These are phyloP conservation scores for Oreonectes daqikongensis DNA, from an alignment of 2,797 vertebrate species.

Conservation along the genomic window DNA sequence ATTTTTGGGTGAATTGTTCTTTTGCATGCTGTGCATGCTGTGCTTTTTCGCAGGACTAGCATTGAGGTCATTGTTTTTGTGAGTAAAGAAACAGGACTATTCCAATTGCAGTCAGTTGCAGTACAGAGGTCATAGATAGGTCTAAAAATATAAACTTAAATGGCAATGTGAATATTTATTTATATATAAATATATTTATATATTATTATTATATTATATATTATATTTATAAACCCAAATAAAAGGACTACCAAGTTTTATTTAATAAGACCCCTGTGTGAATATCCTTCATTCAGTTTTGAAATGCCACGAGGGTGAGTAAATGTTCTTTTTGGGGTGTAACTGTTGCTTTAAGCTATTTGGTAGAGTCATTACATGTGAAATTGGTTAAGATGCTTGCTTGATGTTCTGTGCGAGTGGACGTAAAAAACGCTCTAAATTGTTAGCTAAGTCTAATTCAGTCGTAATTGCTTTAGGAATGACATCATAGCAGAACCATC, in stretches of 20 bases:
- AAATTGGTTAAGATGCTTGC: conserved; percentile 1
- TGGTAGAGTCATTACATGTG: background rate
- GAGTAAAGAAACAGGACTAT: too few species aligned
- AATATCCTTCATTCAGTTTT: background rate
- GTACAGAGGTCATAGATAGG: conserved; percentile 40
- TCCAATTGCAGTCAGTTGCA: too few species aligned
- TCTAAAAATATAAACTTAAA: conserved; percentile 38
- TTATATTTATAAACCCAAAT: too few species aligned
- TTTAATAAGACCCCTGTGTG: too few species aligned
- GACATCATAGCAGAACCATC: background rate
- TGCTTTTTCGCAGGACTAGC: conserved; percentile 22
- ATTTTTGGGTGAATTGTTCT: background rate
- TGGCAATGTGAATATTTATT: conserved; percentile 43
- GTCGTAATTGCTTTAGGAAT: background rate
- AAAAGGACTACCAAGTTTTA: too few species aligned
- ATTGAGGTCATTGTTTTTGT: conserved; percentile 24
- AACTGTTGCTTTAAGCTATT: background rate
- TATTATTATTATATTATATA: too few species aligned
- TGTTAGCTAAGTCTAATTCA: background rate
- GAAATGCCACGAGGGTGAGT: background rate
- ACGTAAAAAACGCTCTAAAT: background rate
- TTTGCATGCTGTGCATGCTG: conserved; percentile 14
- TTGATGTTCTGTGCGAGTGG: background rate
- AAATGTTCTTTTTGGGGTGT: background rate
- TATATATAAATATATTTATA: too few species aligned